phyloP scores from a whole-genome alignment of 1,140 invertebrate species.

The Bombus waltoni region DNA sequence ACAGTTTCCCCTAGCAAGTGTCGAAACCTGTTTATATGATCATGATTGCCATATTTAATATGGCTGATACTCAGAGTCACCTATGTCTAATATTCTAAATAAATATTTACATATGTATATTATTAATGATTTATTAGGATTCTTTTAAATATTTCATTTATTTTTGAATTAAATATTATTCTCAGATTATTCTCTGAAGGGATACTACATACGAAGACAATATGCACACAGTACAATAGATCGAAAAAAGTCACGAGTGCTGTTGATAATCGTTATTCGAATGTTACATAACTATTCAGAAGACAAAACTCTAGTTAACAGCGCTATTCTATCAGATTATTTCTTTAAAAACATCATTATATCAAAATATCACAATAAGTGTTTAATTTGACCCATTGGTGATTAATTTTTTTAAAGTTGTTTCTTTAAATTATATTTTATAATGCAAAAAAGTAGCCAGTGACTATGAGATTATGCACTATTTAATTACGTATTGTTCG shows the following conservation, averaged over 20 bases:
- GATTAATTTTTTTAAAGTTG: neutral
- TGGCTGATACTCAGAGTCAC: neutral
- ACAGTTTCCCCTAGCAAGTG: too few relatives aligned
- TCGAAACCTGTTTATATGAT: neutral
- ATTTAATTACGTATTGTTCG: constrained; percentile 15
- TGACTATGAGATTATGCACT: neutral
- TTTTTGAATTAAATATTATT: neutral
- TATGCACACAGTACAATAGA: neutral
- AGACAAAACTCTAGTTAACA: constrained; percentile 19
- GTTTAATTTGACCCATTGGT: neutral
- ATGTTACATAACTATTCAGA: constrained; percentile 41
- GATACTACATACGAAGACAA: neutral
- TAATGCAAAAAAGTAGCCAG: neutral
- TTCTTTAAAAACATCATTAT: neutral
- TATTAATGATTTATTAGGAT: neutral
- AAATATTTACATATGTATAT: neutral
- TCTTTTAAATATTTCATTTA: neutral
- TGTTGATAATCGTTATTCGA: constrained; percentile 19
- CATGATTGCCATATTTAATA: neutral
- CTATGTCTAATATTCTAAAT: neutral
- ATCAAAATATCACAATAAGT: neutral
- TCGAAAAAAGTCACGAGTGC: neutral
- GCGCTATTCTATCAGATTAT: neutral
- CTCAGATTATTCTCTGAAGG: neutral
- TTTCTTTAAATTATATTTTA: neutral